Evolutionary conservation across 2,888 invertebrate genomes (phyloP).

Genomic region (Gymnocheta viridis): DNA sequence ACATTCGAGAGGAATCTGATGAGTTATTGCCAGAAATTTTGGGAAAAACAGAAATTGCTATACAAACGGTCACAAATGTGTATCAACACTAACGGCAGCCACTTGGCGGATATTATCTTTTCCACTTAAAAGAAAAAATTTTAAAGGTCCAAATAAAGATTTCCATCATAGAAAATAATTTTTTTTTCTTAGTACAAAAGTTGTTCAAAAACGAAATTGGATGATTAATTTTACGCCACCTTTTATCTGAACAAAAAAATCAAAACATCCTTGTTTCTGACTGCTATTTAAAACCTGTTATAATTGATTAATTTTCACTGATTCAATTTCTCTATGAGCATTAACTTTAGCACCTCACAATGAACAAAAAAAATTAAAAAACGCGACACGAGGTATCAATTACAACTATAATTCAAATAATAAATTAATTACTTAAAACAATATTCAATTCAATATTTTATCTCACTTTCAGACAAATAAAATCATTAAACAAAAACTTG

Average conservation of each 20-base stretch:
- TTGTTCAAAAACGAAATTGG: no score
- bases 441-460: constrained; percentile 6
- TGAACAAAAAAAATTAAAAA: neutral
- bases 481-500: constrained; percentile 6
- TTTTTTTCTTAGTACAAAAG: no score
- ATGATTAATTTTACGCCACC: no score
- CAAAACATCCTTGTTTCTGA: constrained; percentile 8
- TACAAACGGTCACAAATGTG: no score
- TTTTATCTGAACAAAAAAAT: neutral
- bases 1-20: no score
- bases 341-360: constrained; percentile 15
- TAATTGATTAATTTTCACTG: constrained; percentile 35
- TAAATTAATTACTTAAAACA: constrained; percentile 31
- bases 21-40: no score
- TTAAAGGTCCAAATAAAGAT: no score
- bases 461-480: neutral
- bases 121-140: no score
- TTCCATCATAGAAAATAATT: no score
- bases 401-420: constrained; percentile 16
- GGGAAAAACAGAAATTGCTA: no score
- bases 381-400: constrained; percentile 33
- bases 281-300: neutral
- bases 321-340: neutral
- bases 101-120: no score
- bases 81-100: no score